Percentiles rank a stretch among this genome's conserved stretches.
These are phyloP conservation scores for Cataglyphis cursor DNA, from an alignment of 2,888 invertebrate genomes.

Conservation along the genomic window DNA sequence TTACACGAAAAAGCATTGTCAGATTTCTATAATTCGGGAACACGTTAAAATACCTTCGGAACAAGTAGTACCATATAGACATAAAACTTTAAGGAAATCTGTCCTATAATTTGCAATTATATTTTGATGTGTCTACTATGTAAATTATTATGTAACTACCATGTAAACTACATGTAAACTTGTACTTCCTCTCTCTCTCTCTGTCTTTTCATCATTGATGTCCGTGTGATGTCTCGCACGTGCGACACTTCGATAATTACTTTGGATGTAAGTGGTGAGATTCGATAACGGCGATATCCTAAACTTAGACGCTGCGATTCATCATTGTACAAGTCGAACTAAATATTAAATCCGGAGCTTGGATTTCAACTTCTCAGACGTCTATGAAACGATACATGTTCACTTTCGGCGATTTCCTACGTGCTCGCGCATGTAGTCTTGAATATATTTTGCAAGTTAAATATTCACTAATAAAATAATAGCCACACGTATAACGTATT, in stretches of 20 bases:
- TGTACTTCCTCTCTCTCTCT: no score
- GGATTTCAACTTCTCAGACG: constrained; percentile 20
- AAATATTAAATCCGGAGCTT: constrained; percentile 52
- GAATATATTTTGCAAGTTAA: constrained; percentile 24
- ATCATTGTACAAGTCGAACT: constrained; percentile 59
- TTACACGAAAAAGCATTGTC: not conserved
- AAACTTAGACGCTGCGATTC: constrained; percentile 60
- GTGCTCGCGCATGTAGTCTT: constrained; percentile 24
- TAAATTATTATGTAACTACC: not conserved
- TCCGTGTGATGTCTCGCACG: constrained; percentile 52
- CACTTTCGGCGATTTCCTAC: constrained; percentile 45
- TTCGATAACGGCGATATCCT: constrained; percentile 39
- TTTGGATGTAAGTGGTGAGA: constrained; percentile 59
- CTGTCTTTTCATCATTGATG: constrained; percentile 7
- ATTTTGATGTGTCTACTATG: not conserved
- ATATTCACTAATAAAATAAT: constrained; percentile 55
- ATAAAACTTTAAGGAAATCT: not conserved
- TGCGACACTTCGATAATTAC: constrained; percentile 59
- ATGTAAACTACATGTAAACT: no score
- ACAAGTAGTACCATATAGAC: not conserved
- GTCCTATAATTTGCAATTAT: not conserved
- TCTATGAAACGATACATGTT: constrained; percentile 6
- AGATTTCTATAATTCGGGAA: not conserved
- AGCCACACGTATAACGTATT: constrained; percentile 4
- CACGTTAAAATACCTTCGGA: not conserved